phyloP scores from a whole-genome alignment of 2,797 vertebrate species.

The Oreochromis grahami region DNA sequence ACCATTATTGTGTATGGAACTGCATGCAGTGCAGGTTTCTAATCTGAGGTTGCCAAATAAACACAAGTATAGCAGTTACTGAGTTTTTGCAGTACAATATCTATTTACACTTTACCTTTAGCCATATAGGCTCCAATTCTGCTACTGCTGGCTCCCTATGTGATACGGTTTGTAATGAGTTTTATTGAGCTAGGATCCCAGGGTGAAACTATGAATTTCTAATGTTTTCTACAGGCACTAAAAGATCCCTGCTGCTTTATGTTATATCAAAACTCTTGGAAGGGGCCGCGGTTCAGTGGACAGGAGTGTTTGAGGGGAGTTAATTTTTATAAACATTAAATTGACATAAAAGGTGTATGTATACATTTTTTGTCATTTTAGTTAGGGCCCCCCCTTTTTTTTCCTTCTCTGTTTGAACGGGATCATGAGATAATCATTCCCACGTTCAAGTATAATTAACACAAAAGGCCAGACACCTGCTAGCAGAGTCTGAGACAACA shows the following conservation, averaged over 20 bases:
- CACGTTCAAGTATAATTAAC: conserved; percentile 20
- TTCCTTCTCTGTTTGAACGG: background rate
- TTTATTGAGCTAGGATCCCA: conserved; percentile 27
- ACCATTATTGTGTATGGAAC: background rate
- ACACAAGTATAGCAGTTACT: background rate
- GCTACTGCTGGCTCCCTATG: background rate
- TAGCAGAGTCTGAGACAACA: background rate
- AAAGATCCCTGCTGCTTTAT: background rate
- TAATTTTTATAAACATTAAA: background rate
- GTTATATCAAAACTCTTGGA: background rate
- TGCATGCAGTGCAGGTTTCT: background rate
- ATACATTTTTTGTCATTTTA: background rate
- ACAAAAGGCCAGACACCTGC: conserved; percentile 9
- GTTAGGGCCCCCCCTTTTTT: rapidly evolving
- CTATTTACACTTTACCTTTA: background rate
- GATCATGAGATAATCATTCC: background rate
- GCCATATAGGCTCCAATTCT: background rate
- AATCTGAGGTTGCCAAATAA: background rate
- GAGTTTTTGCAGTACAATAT: background rate
- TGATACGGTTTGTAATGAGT: background rate
- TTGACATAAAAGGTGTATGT: background rate
- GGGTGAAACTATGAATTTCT: conserved; percentile 25
- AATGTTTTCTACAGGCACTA: background rate
- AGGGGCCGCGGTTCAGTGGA: background rate
- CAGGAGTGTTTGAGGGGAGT: background rate